A percentile compares a stretch with the other conserved stretches of the same genome.
phyloP scores from a whole-genome alignment of 2,888 invertebrate genomes.

The Chloroclysta siterata region DNA sequence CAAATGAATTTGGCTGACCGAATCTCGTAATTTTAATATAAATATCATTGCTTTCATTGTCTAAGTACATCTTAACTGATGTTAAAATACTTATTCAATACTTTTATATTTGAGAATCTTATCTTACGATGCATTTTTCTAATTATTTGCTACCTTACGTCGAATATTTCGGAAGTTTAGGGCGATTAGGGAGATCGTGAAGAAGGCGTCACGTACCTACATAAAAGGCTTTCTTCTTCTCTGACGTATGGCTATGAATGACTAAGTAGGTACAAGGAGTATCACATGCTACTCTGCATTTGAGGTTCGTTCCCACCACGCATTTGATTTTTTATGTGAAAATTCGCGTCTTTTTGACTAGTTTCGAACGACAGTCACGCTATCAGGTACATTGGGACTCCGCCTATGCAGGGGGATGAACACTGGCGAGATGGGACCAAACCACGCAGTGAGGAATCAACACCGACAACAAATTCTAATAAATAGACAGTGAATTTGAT shows the following conservation, averaged over 20 bases:
- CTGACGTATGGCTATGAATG: constrained; percentile 46
- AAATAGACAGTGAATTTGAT: constrained; percentile 85
- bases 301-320: constrained; percentile 71
- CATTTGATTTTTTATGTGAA: constrained; percentile 38
- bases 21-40: constrained; percentile 72
- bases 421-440: constrained; percentile 69
- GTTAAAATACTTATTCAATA: constrained; percentile 84
- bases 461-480: constrained; percentile 83
- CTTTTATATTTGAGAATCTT: constrained; percentile 75
- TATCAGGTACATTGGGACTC: constrained; percentile 36
- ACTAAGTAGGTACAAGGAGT: constrained; percentile 76
- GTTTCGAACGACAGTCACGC: constrained; percentile 28
- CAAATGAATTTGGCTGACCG: constrained; percentile 77
- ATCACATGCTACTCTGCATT: constrained; percentile 80
- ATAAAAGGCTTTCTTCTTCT: constrained; percentile 21
- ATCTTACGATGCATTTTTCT: constrained; percentile 82
- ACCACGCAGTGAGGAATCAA: constrained; percentile 80
- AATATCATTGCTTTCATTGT: constrained; percentile 82
- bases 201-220: constrained; percentile 33
- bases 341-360: constrained; percentile 36
- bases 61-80: constrained; percentile 76
- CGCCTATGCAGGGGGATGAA: constrained; percentile 12
- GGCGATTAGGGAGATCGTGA: constrained; percentile 51
- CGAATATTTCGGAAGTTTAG: constrained; percentile 71
- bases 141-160: constrained; percentile 76